Evolutionary conservation across 1,140 invertebrate genomes (phyloP).

Genomic region (Drosophila pseudoananassae): DNA sequence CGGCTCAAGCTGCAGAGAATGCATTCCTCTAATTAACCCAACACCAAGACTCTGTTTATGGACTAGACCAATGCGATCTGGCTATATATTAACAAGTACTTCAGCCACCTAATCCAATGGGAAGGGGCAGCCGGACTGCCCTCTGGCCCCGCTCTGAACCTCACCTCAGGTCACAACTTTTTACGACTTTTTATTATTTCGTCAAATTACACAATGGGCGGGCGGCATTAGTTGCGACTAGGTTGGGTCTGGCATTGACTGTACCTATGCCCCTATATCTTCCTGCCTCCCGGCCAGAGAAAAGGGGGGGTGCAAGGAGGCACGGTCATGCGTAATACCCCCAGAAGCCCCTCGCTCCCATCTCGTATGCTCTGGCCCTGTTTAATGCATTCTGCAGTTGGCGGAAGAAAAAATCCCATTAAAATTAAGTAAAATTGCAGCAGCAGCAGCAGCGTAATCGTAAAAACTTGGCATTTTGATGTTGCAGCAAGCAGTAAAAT

Average conservation of each 20-base stretch:
- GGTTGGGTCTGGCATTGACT: constrained; percentile 37
- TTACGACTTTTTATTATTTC: constrained; percentile 83
- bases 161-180: constrained; percentile 52
- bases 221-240: constrained; percentile 56
- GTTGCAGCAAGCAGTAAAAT: constrained; percentile 80
- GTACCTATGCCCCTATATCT: constrained; percentile 16
- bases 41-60: constrained; percentile 33
- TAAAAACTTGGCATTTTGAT: constrained; percentile 83
- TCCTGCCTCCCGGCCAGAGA: neutral
- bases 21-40: constrained; percentile 45
- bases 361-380: constrained; percentile 65
- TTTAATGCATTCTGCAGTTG: constrained; percentile 82
- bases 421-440: constrained; percentile 84
- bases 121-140: constrained; percentile 6
- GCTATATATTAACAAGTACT: constrained; percentile 48
- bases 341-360: neutral
- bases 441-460: constrained; percentile 70
- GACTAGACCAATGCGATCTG: constrained; percentile 26
- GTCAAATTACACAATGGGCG: constrained; percentile 65
- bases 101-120: neutral
- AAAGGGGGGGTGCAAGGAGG: constrained; percentile 13
- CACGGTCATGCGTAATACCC: constrained; percentile 69
- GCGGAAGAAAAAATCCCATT: constrained; percentile 82
- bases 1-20: constrained; percentile 23
- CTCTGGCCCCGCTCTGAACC: constrained; percentile 6